phyloP scores from a whole-genome alignment of 2,888 invertebrate genomes.

The Himalopsyche anomala region DNA sequence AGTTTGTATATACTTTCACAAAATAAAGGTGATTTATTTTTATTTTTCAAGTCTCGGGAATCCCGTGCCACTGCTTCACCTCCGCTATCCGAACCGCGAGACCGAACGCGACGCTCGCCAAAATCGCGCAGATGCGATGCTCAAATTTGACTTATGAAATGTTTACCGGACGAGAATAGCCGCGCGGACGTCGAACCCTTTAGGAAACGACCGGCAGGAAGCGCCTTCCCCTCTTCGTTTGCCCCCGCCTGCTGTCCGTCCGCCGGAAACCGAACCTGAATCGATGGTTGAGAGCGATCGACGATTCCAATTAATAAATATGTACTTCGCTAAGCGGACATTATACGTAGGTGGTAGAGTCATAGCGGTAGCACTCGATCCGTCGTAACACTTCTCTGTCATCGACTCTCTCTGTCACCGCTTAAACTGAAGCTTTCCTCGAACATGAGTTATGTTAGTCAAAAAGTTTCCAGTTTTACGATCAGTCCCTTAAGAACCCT shows the following conservation, averaged over 20 bases:
- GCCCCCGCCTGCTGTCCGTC: neutral
- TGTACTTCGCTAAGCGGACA: neutral
- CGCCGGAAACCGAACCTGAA: constrained; percentile 40
- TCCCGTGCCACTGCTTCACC: too few relatives aligned
- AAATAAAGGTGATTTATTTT: too few relatives aligned
- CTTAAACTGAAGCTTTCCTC: too few relatives aligned
- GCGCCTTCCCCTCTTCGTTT: constrained; percentile 32
- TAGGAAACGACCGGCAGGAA: constrained; percentile 57
- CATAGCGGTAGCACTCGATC: too few relatives aligned
- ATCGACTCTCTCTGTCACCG: too few relatives aligned
- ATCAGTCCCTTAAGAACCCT: too few relatives aligned
- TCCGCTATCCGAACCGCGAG: too few relatives aligned
- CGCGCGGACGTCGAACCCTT: constrained; percentile 60
- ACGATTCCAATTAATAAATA: neutral
- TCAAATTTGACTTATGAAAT: constrained; percentile 62
- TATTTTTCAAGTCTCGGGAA: too few relatives aligned
- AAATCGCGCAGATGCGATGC: constrained; percentile 47
- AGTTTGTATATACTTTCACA: too few relatives aligned
- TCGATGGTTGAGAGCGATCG: constrained; percentile 27
- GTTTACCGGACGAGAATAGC: constrained; percentile 59
- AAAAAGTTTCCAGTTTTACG: too few relatives aligned
- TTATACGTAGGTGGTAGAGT: neutral
- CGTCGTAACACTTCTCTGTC: too few relatives aligned
- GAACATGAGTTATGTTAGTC: too few relatives aligned
- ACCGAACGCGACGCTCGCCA: neutral